These are phyloP conservation scores for Pseudomugil gertrudae DNA, from an alignment of 2,797 vertebrate genomes.

Conservation along the genomic window DNA sequence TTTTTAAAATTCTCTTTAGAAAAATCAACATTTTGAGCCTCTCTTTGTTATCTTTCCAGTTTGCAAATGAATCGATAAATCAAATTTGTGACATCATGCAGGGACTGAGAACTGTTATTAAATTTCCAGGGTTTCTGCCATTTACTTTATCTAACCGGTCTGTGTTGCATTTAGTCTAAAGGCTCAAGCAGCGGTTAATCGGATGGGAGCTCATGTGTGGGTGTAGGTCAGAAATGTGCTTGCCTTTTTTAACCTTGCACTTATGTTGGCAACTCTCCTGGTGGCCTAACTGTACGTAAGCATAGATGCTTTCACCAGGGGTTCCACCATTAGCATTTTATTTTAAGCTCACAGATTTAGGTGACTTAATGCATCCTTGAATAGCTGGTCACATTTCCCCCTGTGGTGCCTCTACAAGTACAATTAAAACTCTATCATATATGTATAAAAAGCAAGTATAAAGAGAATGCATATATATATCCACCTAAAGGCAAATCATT, in stretches of 20 bases:
- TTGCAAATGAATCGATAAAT: slow-evolving; percentile 3
- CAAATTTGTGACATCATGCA: slow-evolving; percentile 2
- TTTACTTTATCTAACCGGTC: slow-evolving; percentile 10
- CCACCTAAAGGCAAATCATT: neutral
- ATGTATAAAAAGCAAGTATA: too few species aligned
- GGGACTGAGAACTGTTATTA: neutral
- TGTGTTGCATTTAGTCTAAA: slow-evolving; percentile 11
- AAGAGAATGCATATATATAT: too few species aligned
- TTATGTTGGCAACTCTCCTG: neutral
- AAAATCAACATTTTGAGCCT: neutral
- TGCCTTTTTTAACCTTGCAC: neutral
- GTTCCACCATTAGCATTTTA: neutral
- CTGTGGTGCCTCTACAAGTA: neutral
- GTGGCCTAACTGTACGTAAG: neutral
- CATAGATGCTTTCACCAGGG: neutral
- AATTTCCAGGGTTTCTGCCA: neutral
- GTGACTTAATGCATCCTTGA: neutral
- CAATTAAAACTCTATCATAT: too few species aligned
- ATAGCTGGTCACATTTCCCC: neutral
- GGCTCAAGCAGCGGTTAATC: neutral
- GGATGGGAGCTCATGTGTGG: neutral
- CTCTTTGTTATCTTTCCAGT: neutral
- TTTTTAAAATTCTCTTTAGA: neutral
- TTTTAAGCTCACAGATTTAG: neutral
- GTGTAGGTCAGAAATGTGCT: neutral